Base-by-base conservation (phyloP, 2,113 vertebrate species). In the Psettodes erumei region DNA sequence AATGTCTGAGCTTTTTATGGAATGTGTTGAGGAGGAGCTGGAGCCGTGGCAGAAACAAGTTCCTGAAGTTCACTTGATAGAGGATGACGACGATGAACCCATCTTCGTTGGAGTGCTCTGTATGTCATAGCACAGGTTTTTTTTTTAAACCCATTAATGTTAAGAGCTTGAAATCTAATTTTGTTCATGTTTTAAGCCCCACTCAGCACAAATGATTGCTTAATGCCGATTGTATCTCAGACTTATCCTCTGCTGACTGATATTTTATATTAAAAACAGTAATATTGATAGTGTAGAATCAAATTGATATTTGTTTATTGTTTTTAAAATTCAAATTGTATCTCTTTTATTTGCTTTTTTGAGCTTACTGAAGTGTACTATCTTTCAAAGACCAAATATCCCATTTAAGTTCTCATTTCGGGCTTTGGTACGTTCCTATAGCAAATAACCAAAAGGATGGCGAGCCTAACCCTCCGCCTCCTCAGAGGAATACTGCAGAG, bases 1-100 rank as follows among this genome's bases (percentile, higher is more conserved):
- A 40, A 99, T 99, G 98, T 98, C 98, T 62, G 98, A 99, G 90
- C 95, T 99, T 42, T 98, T 99, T 92, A 99, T 99, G 98, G 98
- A 99, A 88, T 99, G 98, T 92, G 98, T 98, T 63, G 98, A 99
- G 91, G 98, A 99, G 88, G 98, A 99, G 81, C 92, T 99, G 75
- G 97, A 98, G 88, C 98, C 98, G 0, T 99, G 98, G 98, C 98
- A 99, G 85, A 95, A 95, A 87, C 95, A 94, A 90, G 89, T 92
- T 42, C 95, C 96, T 84, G 95, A 97, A 84, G 94, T 97, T 81
- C 93, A 96, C 42, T 90, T 96, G 74, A 94, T 98, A 47, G 95
- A 95, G n/a, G 95, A 91, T 10, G 90, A 91, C 18, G 95, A 96
- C 42, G 95, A 96, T 58, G 98, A 99, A 48, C 98, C 96, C 5